These are phyloP conservation scores for Speoplatyrhinus poulsoni DNA, from an alignment of 2,113 vertebrate species.

Conservation along the genomic window DNA sequence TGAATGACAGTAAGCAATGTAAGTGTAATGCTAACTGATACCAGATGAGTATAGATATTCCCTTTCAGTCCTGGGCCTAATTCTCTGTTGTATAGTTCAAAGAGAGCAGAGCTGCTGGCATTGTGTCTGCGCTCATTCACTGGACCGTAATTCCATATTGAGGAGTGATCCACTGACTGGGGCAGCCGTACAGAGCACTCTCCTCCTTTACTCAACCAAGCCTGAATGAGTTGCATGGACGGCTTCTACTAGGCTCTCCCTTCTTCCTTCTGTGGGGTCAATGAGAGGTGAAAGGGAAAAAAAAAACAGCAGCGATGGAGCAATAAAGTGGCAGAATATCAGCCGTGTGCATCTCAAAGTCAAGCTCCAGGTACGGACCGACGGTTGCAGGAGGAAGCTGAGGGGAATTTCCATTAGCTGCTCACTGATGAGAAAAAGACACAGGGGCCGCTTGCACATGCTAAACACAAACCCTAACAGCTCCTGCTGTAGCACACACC, in stretches of 20 bases:
- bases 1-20: constrained; percentile 41
- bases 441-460: constrained; percentile 11
- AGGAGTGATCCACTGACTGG: constrained; percentile 72
- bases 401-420: constrained; percentile 53
- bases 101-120: constrained; percentile 51
- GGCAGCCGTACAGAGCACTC: constrained; percentile 63
- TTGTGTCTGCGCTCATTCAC: constrained; percentile 72
- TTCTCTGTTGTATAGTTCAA: constrained; percentile 54
- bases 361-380: constrained; percentile 33
- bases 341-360: constrained; percentile 29
- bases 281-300: constrained; percentile 50
- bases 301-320: constrained; percentile 11
- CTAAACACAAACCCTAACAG: neutral
- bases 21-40: constrained; percentile 30
- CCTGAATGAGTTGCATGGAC: constrained; percentile 55
- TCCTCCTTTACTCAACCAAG: constrained; percentile 62
- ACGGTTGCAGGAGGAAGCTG: constrained; percentile 27
- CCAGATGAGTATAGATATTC: constrained; percentile 52
- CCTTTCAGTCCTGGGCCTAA: constrained; percentile 46
- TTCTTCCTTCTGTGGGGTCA: constrained; percentile 57
- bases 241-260: constrained; percentile 44
- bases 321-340: constrained; percentile 34
- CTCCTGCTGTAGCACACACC: neutral
- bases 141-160: constrained; percentile 73
- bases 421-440: constrained; percentile 53